phyloP scores from a whole-genome alignment of 2,113 vertebrate genomes.

The Dasyurus viverrinus region DNA sequence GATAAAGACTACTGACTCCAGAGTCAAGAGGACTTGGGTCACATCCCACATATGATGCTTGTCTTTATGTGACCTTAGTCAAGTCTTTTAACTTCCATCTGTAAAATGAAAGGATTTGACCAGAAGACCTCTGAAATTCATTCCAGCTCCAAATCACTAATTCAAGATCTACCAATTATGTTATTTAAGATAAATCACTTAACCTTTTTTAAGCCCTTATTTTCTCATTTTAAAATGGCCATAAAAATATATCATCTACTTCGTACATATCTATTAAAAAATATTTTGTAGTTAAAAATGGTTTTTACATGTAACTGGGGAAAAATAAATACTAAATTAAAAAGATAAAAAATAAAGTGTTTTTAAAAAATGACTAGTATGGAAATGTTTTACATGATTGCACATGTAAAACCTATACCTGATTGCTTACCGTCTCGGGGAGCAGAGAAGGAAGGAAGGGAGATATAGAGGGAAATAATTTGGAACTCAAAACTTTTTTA shows the following conservation, averaged over 20 bases:
- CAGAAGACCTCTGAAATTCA: neutral
- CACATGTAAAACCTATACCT: neutral
- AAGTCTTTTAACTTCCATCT: neutral
- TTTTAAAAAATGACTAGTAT: neutral
- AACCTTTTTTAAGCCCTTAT: neutral
- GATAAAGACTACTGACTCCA: neutral
- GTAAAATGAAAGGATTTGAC: neutral
- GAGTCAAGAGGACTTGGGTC: neutral
- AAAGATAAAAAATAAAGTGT: neutral
- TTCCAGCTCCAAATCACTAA: neutral
- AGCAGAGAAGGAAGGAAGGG: neutral
- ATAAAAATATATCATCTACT: neutral
- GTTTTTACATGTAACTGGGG: no score
- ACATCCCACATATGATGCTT: neutral
- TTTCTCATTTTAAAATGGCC: neutral
- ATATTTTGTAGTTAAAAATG: no score
- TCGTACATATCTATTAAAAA: neutral
- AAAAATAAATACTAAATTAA: no score
- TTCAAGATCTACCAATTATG: neutral
- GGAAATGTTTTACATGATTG: neutral
- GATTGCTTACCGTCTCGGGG: neutral
- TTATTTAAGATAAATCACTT: neutral
- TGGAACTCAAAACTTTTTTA: neutral
- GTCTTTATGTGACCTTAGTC: neutral
- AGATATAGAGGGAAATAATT: neutral